Evolutionary conservation across 2,888 invertebrate genomes (phyloP).

Genomic region (Caenorhabditis imperialis): DNA sequence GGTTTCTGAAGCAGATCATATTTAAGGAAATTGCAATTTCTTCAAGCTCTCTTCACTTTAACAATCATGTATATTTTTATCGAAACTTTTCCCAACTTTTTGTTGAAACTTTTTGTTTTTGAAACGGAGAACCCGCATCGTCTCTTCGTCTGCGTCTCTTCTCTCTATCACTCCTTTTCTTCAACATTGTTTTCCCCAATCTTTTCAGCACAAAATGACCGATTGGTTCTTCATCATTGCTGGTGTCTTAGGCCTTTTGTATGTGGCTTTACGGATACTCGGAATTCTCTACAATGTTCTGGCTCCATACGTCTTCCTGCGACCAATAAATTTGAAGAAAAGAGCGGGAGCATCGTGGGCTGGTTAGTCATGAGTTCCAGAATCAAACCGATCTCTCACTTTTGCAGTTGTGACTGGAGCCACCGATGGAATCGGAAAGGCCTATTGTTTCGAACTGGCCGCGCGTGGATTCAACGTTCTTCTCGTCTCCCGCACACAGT

Average conservation of each 20-base stretch:
- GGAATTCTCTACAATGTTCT: conserved; percentile 56
- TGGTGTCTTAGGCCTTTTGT: conserved; percentile 33
- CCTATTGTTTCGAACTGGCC: conserved; percentile 76
- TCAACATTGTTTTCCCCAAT: not conserved
- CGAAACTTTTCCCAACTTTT: too few relatives aligned
- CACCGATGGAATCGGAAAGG: conserved; percentile 78
- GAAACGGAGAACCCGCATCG: too few relatives aligned
- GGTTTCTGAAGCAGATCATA: too few relatives aligned
- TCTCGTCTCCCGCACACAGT: conserved; percentile 74
- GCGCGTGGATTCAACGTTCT: conserved; percentile 72
- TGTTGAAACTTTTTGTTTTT: too few relatives aligned
- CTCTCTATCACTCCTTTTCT: not conserved
- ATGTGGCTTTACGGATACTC: conserved; percentile 42
- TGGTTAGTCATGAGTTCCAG: conserved; percentile 48
- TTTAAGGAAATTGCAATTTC: too few relatives aligned
- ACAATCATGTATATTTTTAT: too few relatives aligned
- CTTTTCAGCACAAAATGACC: not conserved
- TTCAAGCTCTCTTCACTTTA: too few relatives aligned
- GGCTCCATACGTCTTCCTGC: conserved; percentile 65
- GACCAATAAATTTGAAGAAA: conserved; percentile 67
- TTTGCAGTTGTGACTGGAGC: conserved; percentile 76
- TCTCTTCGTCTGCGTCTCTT: not conserved
- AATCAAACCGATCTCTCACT: not conserved
- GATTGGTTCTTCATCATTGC: conserved; percentile 12
- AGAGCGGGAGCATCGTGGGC: conserved; percentile 75